A percentile compares a stretch with the other conserved stretches of the same genome.
phyloP scores from a whole-genome alignment of 2,888 invertebrate genomes.

The Cactoblastis cactorum region DNA sequence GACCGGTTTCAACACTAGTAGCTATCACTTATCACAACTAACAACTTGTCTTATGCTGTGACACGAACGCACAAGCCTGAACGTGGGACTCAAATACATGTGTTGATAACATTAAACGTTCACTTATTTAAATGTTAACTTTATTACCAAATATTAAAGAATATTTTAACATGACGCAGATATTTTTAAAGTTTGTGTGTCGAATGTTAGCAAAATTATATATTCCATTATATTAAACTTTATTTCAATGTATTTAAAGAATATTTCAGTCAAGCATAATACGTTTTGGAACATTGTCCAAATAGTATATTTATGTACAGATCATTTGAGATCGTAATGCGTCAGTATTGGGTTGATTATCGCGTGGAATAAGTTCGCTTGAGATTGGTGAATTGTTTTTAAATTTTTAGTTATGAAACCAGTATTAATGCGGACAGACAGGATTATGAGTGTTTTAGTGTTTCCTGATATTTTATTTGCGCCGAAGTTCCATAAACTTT shows the following conservation, averaged over 20 bases:
- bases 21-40: constrained; percentile 4
- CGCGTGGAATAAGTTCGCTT: not conserved
- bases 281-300: not conserved
- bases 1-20: not conserved
- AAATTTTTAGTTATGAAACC: not conserved
- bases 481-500: too few relatives aligned
- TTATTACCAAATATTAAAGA: not conserved
- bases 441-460: not conserved
- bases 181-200: not conserved
- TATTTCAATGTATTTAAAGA: not conserved
- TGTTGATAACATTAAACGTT: not conserved
- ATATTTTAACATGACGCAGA: too few relatives aligned
- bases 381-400: not conserved
- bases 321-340: too few relatives aligned
- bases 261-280: not conserved
- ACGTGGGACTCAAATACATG: constrained; percentile 6
- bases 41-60: constrained; percentile 12
- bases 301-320: too few relatives aligned
- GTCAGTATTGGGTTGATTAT: too few relatives aligned
- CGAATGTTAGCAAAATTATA: not conserved
- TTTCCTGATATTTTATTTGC: not conserved
- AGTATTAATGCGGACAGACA: not conserved
- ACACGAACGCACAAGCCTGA: constrained; percentile 3
- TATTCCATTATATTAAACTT: not conserved
- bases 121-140: not conserved